Base-by-base conservation (phyloP, 2,113 vertebrate species). In the Tyrannus savana region DNA sequence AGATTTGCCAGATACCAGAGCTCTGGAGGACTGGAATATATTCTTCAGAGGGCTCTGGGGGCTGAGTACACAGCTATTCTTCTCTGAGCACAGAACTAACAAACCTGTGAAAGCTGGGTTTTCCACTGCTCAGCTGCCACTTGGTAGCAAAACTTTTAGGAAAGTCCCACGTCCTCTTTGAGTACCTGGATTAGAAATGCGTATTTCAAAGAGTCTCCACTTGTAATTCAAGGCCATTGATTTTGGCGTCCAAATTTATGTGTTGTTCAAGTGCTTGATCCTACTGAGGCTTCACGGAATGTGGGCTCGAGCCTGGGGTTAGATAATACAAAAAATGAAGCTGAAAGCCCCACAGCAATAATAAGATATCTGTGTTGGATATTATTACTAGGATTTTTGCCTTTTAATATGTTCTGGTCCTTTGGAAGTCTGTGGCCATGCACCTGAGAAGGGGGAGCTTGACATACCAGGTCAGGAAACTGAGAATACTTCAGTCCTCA, bases 1-100 rank as follows among this genome's bases (percentile, higher is more conserved):
- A 77, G 69, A 69, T 63, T 63, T 90, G 89, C 93, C 95, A 95
- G 89, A 90, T 95, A 77, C 90, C 86, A 94, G 59, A 78, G 76
- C 80, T 96, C 85, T 93, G 82, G 82, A 93, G 62, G 41, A 76
- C 77, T 91, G 82, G 92, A 93, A 91, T 82, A 73, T 75, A 88
- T 93, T 94, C 41, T 93, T 95, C 75, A 82, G 62, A 83, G 69
- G 37, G 37, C 88, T 94, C 35, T 31, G 67, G 87, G 50, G 25
- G 81, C 90, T 71, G 79, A 80, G 53, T 83, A 62, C 63, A 62
- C 72, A 88, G 23, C 53, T 83, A 28, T 53, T 83, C 33, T 79
- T 68, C 78, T 68, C 79, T 88, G 41, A 53, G 63, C 3, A 2
- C 63, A 39, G 82, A 87, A 42, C 49, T 85, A 77, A 83, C 2